Conservation (phyloP, 1,140 invertebrate species). For the Maniola jurtina region DNA sequence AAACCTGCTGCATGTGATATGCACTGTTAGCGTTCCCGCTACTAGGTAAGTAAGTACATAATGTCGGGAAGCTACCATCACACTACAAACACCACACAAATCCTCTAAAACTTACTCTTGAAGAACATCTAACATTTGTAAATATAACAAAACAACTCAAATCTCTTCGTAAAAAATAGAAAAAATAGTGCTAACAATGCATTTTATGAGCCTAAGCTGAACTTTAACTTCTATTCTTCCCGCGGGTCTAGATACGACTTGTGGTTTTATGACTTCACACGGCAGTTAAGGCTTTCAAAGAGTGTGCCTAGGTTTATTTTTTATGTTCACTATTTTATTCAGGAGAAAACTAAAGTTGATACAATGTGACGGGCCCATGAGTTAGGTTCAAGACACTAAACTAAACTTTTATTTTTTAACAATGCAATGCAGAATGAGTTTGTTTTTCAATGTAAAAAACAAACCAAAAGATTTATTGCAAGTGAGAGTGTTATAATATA, state of each 20-base stretch:
- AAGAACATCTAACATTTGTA: background rate
- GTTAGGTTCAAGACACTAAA: background rate
- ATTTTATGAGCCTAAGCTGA: background rate
- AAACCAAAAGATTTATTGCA: background rate
- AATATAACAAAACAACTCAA: background rate
- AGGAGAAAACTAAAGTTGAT: background rate
- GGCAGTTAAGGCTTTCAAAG: constrained; percentile 4
- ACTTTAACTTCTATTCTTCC: background rate
- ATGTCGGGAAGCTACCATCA: too few species aligned
- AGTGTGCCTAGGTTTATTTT: background rate
- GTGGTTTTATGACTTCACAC: constrained; percentile 6
- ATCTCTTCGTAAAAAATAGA: background rate
- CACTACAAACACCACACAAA: too few species aligned
- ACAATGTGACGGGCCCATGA: background rate
- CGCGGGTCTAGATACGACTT: background rate
- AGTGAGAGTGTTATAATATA: background rate
- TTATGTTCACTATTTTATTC: background rate
- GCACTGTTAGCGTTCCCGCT: too few species aligned
- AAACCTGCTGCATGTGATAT: too few species aligned
- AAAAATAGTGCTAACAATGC: background rate
- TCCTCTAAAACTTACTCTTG: too few species aligned
- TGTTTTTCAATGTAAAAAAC: background rate
- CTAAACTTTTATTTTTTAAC: background rate
- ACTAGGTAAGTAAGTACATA: too few species aligned
- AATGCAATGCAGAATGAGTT: background rate